These are phyloP conservation scores for Pedionomus torquatus DNA, from an alignment of 2,113 vertebrate species.

Conservation along the genomic window DNA sequence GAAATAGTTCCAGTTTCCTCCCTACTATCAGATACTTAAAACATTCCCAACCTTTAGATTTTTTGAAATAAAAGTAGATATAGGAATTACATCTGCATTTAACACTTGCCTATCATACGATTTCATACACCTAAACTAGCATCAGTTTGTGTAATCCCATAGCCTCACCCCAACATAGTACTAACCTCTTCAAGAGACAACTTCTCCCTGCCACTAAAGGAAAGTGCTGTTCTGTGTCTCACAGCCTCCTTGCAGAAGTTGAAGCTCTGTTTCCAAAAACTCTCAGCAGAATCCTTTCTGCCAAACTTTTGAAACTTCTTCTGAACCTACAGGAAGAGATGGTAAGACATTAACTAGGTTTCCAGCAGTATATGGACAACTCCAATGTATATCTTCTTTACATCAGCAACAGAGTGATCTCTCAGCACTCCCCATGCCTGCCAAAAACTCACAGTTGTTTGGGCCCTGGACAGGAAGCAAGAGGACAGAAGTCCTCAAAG, in stretches of 20 bases:
- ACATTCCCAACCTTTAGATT: neutral
- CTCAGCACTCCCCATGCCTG: neutral
- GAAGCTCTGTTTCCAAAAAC: neutral
- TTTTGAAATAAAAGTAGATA: neutral
- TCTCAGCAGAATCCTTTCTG: neutral
- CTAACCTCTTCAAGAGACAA: neutral
- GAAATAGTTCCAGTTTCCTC: constrained; percentile 38
- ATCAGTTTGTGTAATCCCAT: neutral
- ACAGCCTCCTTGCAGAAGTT: neutral
- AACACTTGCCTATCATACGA: neutral
- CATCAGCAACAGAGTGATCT: neutral
- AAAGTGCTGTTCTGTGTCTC: neutral
- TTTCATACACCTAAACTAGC: neutral
- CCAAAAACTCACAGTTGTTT: neutral
- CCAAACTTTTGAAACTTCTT: neutral
- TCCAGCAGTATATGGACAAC: neutral
- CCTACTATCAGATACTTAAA: neutral
- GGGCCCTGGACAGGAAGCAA: neutral
- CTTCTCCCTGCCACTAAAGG: neutral
- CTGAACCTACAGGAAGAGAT: neutral
- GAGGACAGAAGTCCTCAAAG: neutral
- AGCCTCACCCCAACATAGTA: neutral
- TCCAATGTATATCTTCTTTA: neutral
- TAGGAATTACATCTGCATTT: neutral
- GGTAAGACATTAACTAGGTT: neutral